phyloP scores from a whole-genome alignment of 2,113 vertebrate species.

The Sceloporus tristichus region DNA sequence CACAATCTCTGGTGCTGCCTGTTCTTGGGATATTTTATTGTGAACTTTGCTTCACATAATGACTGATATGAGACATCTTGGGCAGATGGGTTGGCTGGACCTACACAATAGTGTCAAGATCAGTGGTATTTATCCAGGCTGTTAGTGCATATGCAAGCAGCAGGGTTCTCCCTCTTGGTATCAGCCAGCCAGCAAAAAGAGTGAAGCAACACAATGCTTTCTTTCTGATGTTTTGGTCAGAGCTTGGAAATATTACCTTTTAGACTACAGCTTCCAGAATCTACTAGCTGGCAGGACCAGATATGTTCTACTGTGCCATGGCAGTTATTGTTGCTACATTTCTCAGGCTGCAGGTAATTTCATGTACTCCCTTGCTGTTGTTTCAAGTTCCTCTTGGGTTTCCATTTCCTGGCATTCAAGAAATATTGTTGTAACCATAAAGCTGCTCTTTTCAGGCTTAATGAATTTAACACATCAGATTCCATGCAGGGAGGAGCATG shows the following conservation, averaged over 20 bases:
- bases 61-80: too few species aligned
- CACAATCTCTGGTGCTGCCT: background rate
- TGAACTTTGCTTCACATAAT: too few species aligned
- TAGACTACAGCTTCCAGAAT: too few species aligned
- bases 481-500: background rate
- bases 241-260: too few species aligned
- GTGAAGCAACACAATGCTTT: background rate
- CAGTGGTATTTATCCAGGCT: background rate
- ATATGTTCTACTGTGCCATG: too few species aligned
- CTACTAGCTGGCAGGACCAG: too few species aligned
- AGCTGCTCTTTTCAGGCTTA: background rate
- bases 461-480: background rate
- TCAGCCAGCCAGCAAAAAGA: background rate
- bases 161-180: background rate
- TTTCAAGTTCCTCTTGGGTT: background rate
- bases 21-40: too few species aligned
- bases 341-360: background rate
- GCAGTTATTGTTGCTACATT: background rate
- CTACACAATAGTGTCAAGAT: background rate
- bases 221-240: background rate
- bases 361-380: background rate
- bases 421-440: constrained; percentile 14
- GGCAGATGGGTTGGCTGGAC: background rate
- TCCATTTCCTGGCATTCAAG: background rate
- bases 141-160: too few species aligned